Evolutionary conservation across 2,888 invertebrate species (phyloP), one percentile per base, ranked within the genome.

Genomic region (Lasius fuliginosus): DNA sequence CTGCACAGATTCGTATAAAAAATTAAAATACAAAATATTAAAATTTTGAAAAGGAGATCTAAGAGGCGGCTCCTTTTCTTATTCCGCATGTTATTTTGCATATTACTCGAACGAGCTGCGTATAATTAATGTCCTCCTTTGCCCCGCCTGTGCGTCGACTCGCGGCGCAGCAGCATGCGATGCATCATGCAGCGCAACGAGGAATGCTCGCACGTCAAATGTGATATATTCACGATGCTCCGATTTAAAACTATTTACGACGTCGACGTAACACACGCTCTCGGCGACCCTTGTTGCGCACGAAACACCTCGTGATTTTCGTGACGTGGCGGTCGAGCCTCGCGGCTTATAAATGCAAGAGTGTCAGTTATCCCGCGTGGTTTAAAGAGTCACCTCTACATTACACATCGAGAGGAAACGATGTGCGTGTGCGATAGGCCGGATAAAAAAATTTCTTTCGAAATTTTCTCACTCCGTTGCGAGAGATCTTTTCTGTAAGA

Each of bases 171-270:
- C 76, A 23, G 67, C 88, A 89, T 83, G 87, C 85, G 82, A 89
- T 89, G 87, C 82, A 88, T 86, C 89, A 74, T 65, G 86, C 83
- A 75, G 83, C 27, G 86, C 86, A 40, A 81, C 83, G 69, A 85
- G 86, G 81, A 86, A 90, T 85, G 90, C 82, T 82, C 84, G 85
- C 81, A 87, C 88, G 88, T 90, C 91, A 88, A 91, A 91, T 86
- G 85, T 91, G 90, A 90, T 90, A 88, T 90, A 91, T 89, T 86
- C 74, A 73, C 86, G 84, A 86, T 90, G 86, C 76, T 83, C 85
- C 84, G 88, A 89, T 90, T 91, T 86, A 84, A 87, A 87, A 88
- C 85, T 89, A 82, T 89, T 89, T 88, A 88, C 83, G 77, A 76
- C 56, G 75, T 62, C 33, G 58, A 68, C 27, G 69, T 86, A 89